Evolutionary conservation across 2,797 vertebrate species (phyloP), one percentile per base, ranked within the genome.

Genomic region (Carapus acus): DNA sequence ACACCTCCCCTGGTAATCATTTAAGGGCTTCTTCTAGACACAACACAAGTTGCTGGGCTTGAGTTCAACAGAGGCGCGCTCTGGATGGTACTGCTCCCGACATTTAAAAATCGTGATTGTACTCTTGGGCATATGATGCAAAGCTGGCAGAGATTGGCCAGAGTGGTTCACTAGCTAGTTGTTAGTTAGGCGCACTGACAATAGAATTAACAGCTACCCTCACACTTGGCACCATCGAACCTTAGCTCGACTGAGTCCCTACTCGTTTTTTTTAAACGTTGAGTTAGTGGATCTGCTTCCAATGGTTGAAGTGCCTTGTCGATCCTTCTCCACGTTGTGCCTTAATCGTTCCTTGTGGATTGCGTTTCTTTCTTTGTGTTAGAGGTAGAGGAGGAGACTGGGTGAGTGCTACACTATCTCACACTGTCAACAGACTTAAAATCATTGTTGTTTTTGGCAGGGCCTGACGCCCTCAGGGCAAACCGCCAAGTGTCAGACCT

Each of bases 401-500:
- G 53, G 38, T 48, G 27, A 54, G 54, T 63, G 23, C 49, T 48
- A 52, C 49, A 16, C 62, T 61, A 71, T 73, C 40, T 2, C 54
- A 14, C 55, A 65, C 54, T 62, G 56, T 82, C 76, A 79, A 66
- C 74, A 71, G 58, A 36, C 17, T 57, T 67, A 58, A 58, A 76
- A 36, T 69, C 52, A 53, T 58, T 75, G 73, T 84, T 77, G 61
- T 64, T 64, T 20, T 37, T 71, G 57, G 46, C 54, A 43, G 43
- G 63, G 49, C 54, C 43, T 14, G 13, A 58, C 44, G 63, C 41
- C 48, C 34, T 54, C 8, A 8, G 39, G 59, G 60, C 64, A 42
- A 66, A 55, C 44, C 0, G 1, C 41, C 51, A 68, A 48, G 51
- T 17, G 60, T 71, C 65, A 56, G 18, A 43, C 68, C 62, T 58